Evolutionary conservation across 2,113 vertebrate genomes (phyloP).

Genomic region (Tringa solitaria): DNA sequence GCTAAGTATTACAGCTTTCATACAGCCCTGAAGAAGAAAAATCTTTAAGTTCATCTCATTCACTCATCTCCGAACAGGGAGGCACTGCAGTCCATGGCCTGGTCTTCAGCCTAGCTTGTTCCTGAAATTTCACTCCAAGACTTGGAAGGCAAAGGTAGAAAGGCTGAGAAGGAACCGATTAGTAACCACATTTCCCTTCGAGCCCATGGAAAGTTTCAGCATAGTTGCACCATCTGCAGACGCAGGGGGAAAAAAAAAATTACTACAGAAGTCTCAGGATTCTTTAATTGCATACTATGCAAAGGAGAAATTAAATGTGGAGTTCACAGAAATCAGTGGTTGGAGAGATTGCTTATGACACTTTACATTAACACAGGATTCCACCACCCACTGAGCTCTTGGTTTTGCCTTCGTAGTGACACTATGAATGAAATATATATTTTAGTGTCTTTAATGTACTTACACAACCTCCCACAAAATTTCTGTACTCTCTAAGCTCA

Average conservation of each 20-base stretch:
- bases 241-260: background rate
- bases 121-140: background rate
- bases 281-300: slow-evolving; percentile 58
- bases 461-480: slow-evolving; percentile 67
- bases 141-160: background rate
- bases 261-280: slow-evolving; percentile 26
- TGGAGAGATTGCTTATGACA: slow-evolving; percentile 66
- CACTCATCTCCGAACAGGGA: background rate
- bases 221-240: slow-evolving; percentile 9
- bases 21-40: background rate
- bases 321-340: slow-evolving; percentile 66
- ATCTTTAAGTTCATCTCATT: background rate
- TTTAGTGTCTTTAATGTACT: slow-evolving; percentile 65
- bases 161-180: background rate
- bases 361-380: slow-evolving; percentile 67
- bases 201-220: background rate
- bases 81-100: background rate
- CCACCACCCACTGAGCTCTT: slow-evolving; percentile 61
- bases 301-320: slow-evolving; percentile 52
- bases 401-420: slow-evolving; percentile 63
- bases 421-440: slow-evolving; percentile 69
- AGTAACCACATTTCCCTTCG: background rate
- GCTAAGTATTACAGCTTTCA: background rate
- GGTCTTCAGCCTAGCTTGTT: background rate
- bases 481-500: slow-evolving; percentile 65